These are phyloP conservation scores for Galeruca laticollis DNA, from an alignment of 2,888 invertebrate genomes.

Conservation along the genomic window DNA sequence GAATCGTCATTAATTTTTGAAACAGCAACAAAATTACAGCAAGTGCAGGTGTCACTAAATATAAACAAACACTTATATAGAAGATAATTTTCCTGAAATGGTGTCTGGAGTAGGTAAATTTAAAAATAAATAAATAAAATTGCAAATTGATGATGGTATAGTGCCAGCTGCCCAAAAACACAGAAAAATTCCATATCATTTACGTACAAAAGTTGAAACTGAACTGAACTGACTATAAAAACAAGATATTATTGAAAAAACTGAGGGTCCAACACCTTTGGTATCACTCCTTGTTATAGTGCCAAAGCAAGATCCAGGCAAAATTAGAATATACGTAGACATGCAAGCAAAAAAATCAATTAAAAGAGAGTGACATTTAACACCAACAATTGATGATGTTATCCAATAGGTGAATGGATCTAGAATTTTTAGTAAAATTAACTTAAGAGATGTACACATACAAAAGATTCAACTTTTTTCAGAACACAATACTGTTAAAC, in stretches of 20 bases:
- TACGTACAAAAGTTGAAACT: conserved; percentile 12
- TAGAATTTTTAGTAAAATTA: conserved; percentile 54
- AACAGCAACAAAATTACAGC: too few species aligned
- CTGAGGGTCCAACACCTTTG: conserved; percentile 40
- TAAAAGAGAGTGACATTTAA: conserved; percentile 44
- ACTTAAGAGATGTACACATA: conserved; percentile 60
- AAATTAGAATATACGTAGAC: conserved; percentile 42
- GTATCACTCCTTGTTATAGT: too few species aligned
- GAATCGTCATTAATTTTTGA: too few species aligned
- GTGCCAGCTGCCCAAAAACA: neutral
- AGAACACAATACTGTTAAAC: neutral
- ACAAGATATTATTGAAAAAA: conserved; percentile 45
- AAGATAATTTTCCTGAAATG: too few species aligned
- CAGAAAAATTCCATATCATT: conserved; percentile 35
- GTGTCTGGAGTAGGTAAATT: too few species aligned
- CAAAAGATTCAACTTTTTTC: conserved; percentile 57
- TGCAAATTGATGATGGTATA: too few species aligned
- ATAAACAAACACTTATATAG: too few species aligned
- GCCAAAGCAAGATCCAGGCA: conserved; percentile 40
- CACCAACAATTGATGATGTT: conserved; percentile 48
- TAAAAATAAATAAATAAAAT: too few species aligned
- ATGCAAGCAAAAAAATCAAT: too few species aligned
- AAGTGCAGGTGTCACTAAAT: too few species aligned
- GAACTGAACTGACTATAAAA: conserved; percentile 30
- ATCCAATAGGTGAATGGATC: conserved; percentile 42